Evolutionary conservation across 2,888 invertebrate genomes (phyloP).

Genomic region (Aporophyla nigra): DNA sequence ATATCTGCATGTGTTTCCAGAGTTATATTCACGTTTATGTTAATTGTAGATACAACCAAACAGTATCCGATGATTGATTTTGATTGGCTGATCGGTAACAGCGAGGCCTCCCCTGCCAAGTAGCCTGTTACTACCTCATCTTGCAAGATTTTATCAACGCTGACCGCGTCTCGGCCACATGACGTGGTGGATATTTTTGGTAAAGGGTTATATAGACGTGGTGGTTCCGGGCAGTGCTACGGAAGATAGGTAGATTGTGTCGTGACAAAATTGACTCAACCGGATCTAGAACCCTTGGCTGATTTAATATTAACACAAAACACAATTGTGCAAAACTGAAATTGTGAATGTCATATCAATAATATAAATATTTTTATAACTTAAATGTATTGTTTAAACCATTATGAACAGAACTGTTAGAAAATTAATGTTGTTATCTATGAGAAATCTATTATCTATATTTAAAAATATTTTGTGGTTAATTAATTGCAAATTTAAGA

Average conservation of each 20-base stretch:
- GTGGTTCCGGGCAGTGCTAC: slow-evolving; percentile 71
- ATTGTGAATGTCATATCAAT: slow-evolving; percentile 36
- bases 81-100: slow-evolving; percentile 90
- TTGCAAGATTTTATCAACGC: slow-evolving; percentile 80
- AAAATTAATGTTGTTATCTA: slow-evolving; percentile 16
- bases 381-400: slow-evolving; percentile 6
- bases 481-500: slow-evolving; percentile 12
- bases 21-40: slow-evolving; percentile 86
- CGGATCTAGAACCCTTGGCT: slow-evolving; percentile 11
- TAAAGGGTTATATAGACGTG: slow-evolving; percentile 75
- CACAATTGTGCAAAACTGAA: slow-evolving; percentile 19
- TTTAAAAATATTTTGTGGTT: slow-evolving; percentile 2
- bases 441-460: slow-evolving; percentile 12
- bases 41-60: slow-evolving; percentile 91
- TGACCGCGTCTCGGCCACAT: slow-evolving; percentile 74
- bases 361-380: slow-evolving; percentile 8
- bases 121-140: slow-evolving; percentile 82
- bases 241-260: slow-evolving; percentile 64
- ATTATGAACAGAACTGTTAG: slow-evolving; percentile 8
- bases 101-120: slow-evolving; percentile 84
- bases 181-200: slow-evolving; percentile 78
- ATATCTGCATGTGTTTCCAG: slow-evolving; percentile 65
- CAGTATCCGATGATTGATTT: slow-evolving; percentile 91
- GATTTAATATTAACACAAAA: slow-evolving; percentile 24
- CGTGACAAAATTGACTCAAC: slow-evolving; percentile 60